Conservation (phyloP, 2,797 vertebrate genomes). For the Tinamus major region DNA sequence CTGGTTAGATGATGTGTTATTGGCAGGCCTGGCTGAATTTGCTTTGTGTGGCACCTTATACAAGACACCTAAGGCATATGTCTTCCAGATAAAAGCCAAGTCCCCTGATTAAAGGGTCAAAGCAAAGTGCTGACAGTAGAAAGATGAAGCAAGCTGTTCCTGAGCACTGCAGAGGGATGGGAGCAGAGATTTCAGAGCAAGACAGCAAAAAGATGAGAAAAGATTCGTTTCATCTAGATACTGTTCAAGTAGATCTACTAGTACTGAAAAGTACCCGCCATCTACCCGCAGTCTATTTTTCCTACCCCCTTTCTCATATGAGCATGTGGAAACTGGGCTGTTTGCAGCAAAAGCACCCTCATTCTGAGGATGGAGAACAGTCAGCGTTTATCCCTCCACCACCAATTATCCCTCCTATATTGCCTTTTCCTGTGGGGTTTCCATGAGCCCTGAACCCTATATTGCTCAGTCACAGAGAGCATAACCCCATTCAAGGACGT, state of each 20-base stretch:
- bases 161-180: constrained; percentile 48
- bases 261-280: background rate
- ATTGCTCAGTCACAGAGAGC: background rate
- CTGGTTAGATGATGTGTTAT: constrained; percentile 70
- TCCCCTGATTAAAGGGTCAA: constrained; percentile 73
- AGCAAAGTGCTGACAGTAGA: constrained; percentile 70
- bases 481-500: background rate
- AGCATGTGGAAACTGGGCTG: background rate
- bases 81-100: constrained; percentile 67
- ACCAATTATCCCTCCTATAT: background rate
- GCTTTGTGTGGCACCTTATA: constrained; percentile 66
- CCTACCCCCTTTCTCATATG: background rate
- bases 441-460: background rate
- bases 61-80: constrained; percentile 68
- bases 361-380: background rate
- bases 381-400: background rate
- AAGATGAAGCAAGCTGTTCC: constrained; percentile 71
- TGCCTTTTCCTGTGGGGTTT: background rate
- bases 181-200: constrained; percentile 66
- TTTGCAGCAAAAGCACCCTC: background rate
- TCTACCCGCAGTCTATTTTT: background rate
- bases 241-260: background rate
- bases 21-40: constrained; percentile 66
- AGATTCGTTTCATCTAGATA: constrained; percentile 9
- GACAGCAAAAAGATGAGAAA: constrained; percentile 65